These are phyloP conservation scores for Coenonympha glycerion DNA, from an alignment of 2,888 invertebrate species.

Conservation along the genomic window DNA sequence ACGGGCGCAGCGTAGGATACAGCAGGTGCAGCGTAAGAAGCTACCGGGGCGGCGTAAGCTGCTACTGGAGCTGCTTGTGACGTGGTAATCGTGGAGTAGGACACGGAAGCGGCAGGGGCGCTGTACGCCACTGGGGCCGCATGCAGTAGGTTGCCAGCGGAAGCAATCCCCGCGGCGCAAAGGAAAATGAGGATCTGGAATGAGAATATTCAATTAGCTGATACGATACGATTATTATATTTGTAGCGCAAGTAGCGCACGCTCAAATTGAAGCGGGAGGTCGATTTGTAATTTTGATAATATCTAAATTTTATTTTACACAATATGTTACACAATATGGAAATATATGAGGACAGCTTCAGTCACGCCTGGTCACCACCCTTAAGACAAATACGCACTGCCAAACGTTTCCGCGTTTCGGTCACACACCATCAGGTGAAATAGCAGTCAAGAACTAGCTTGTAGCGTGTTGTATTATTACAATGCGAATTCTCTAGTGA, in stretches of 20 bases:
- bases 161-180: constrained; percentile 75
- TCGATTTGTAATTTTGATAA: too few species aligned
- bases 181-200: constrained; percentile 74
- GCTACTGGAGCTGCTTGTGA: constrained; percentile 40
- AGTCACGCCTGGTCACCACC: too few species aligned
- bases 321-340: too few species aligned
- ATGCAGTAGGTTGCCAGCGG: constrained; percentile 74
- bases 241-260: too few species aligned
- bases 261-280: too few species aligned
- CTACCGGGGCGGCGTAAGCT: constrained; percentile 28
- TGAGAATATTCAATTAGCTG: background rate
- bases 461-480: background rate
- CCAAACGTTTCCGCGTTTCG: too few species aligned
- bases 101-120: constrained; percentile 53
- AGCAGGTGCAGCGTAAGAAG: constrained; percentile 23
- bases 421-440: too few species aligned
- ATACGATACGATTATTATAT: background rate
- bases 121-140: constrained; percentile 58
- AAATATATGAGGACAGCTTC: too few species aligned
- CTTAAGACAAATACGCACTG: too few species aligned
- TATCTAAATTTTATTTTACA: too few species aligned
- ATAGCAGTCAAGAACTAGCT: too few species aligned
- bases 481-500: background rate
- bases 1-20: constrained; percentile 34
- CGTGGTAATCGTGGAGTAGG: constrained; percentile 50